Conservation (phyloP, 2,888 invertebrate genomes). For the Synanthedon vespiformis region DNA sequence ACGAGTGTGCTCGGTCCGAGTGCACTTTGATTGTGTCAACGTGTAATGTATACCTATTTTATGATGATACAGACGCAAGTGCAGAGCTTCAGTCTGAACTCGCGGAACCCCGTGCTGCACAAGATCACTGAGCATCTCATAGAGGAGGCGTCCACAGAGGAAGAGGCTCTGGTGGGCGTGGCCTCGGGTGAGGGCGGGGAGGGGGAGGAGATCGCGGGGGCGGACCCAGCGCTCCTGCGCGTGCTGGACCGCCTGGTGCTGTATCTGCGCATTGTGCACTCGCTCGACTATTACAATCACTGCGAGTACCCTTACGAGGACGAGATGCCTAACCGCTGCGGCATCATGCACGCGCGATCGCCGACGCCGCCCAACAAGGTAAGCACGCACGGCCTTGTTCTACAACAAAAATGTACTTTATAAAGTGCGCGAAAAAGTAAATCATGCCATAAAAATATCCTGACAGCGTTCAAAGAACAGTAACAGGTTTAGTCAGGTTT, state of each 20-base stretch:
- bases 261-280: conserved; percentile 96
- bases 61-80: conserved; percentile 6
- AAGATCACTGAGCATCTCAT: conserved; percentile 98
- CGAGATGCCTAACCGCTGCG: conserved; percentile 99
- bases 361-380: conserved; percentile 87
- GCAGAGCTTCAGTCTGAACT: conserved; percentile 75
- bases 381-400: conserved; percentile 3
- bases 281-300: conserved; percentile 98
- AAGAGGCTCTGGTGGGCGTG: conserved; percentile 90
- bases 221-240: conserved; percentile 64
- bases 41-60: too few relatives aligned
- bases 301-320: conserved; percentile 99
- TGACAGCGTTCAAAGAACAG: too few relatives aligned
- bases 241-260: conserved; percentile 86
- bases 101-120: conserved; percentile 92
- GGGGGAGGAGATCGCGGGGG: conserved; percentile 28
- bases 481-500: too few relatives aligned
- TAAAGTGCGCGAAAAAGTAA: conserved; percentile 1
- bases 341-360: conserved; percentile 97
- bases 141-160: conserved; percentile 98
- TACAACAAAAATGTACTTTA: not conserved
- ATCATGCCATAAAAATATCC: too few relatives aligned
- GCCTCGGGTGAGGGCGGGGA: conserved; percentile 42
- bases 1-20: too few relatives aligned
- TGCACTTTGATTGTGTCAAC: too few relatives aligned